Evolutionary conservation across 2,888 invertebrate species (phyloP).

Genomic region (Idaea straminata): DNA sequence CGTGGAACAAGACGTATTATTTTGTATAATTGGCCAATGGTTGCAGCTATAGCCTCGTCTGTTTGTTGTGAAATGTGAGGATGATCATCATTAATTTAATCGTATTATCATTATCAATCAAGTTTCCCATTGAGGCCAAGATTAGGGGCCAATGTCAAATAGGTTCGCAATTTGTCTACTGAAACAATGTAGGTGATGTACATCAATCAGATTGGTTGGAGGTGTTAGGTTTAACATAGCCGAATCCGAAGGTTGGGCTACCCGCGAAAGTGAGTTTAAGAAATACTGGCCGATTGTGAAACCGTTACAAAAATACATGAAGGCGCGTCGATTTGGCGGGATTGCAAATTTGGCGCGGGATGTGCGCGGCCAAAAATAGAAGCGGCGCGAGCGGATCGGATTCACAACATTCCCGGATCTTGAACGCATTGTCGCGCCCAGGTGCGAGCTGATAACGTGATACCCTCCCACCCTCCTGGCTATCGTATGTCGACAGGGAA

Average conservation of each 20-base stretch:
- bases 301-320: constrained; percentile 72
- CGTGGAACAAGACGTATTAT: background rate
- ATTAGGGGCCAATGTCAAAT: constrained; percentile 70
- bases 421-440: constrained; percentile 48
- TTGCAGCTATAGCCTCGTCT: background rate
- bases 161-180: background rate
- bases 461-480: background rate
- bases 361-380: constrained; percentile 69
- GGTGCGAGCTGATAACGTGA: constrained; percentile 27
- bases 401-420: constrained; percentile 71
- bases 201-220: constrained; percentile 10
- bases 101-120: constrained; percentile 8
- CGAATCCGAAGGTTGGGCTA: constrained; percentile 38
- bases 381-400: constrained; percentile 67
- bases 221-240: background rate
- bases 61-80: background rate
- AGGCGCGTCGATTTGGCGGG: constrained; percentile 73
- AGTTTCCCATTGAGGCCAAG: constrained; percentile 51
- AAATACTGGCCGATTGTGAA: constrained; percentile 65
- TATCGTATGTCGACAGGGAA: background rate
- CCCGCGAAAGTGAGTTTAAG: constrained; percentile 37
- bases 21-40: background rate
- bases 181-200: background rate
- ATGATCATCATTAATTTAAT: background rate
- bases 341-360: constrained; percentile 78